Evolutionary conservation across 2,797 vertebrate genomes (phyloP).

Genomic region (Pogoniulus pusillus): DNA sequence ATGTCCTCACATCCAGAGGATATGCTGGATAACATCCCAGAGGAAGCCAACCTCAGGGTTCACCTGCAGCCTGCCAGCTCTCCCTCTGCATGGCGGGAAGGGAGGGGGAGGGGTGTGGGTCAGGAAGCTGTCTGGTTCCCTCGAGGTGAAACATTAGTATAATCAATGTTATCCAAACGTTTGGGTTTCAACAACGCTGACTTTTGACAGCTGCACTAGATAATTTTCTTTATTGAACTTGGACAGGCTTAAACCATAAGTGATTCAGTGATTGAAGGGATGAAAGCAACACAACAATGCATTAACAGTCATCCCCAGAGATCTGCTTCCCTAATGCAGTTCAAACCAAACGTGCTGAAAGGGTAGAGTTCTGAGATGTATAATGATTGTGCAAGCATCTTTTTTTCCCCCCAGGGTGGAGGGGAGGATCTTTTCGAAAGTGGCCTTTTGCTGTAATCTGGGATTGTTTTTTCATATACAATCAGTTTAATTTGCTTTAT

Average conservation of each 20-base stretch:
- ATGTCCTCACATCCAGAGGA: neutral
- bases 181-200: constrained; percentile 13
- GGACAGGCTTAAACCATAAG: constrained; percentile 28
- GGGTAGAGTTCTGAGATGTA: constrained; percentile 6
- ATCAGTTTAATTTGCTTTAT: constrained; percentile 2
- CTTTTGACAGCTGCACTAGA: constrained; percentile 17
- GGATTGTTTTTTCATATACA: neutral
- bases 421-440: constrained; percentile 12
- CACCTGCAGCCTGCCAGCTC: neutral
- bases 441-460: constrained; percentile 16
- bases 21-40: neutral
- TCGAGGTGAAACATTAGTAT: neutral
- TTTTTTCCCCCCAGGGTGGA: neutral
- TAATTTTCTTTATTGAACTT: constrained; percentile 60
- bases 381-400: neutral
- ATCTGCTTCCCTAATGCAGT: constrained; percentile 36
- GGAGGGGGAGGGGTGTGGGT: neutral
- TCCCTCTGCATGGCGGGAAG: neutral
- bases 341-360: constrained; percentile 42
- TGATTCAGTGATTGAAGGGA: constrained; percentile 39
- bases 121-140: neutral
- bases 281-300: constrained; percentile 34
- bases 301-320: constrained; percentile 44
- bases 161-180: constrained; percentile 20
- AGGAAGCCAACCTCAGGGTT: neutral